Conservation (phyloP, 2,888 invertebrate genomes). For the Mycalesis mineus region DNA sequence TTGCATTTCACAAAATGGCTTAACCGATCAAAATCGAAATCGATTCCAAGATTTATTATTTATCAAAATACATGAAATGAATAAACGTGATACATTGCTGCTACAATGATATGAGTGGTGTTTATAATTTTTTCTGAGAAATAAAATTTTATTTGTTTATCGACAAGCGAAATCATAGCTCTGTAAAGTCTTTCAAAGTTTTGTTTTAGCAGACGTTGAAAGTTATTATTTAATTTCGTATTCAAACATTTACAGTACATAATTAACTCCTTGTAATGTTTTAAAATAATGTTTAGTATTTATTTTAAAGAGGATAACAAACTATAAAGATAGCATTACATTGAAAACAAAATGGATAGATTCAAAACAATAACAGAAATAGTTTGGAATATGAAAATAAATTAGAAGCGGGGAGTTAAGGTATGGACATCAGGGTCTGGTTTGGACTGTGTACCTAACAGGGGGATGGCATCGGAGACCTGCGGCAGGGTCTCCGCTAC, state of each 20-base stretch:
- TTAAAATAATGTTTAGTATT: conserved; percentile 63
- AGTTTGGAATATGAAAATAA: conserved; percentile 45
- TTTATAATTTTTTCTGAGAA: conserved; percentile 22
- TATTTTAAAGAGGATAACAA: conserved; percentile 37
- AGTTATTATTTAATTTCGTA: neutral
- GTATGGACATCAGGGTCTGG: conserved; percentile 55
- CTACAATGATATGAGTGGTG: conserved; percentile 26
- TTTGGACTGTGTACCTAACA: conserved; percentile 92
- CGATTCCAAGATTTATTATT: conserved; percentile 64
- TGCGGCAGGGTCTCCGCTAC: conserved; percentile 99
- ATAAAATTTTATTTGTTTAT: conserved; percentile 22
- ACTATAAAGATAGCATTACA: conserved; percentile 32
- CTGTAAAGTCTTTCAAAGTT: conserved; percentile 18
- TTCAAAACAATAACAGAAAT: conserved; percentile 43
- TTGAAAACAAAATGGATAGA: conserved; percentile 42
- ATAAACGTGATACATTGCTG: conserved; percentile 18
- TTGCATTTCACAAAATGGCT: neutral
- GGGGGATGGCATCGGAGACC: conserved; percentile 99
- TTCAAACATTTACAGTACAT: conserved; percentile 36
- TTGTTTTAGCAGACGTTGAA: conserved; percentile 26
- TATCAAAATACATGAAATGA: conserved; percentile 27
- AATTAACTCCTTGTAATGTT: conserved; percentile 77
- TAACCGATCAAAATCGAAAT: conserved; percentile 49
- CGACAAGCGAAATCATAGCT: conserved; percentile 25
- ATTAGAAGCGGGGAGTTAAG: conserved; percentile 48